Base-by-base conservation (phyloP, 2,113 vertebrate species). In the Platysternon megacephalum region DNA sequence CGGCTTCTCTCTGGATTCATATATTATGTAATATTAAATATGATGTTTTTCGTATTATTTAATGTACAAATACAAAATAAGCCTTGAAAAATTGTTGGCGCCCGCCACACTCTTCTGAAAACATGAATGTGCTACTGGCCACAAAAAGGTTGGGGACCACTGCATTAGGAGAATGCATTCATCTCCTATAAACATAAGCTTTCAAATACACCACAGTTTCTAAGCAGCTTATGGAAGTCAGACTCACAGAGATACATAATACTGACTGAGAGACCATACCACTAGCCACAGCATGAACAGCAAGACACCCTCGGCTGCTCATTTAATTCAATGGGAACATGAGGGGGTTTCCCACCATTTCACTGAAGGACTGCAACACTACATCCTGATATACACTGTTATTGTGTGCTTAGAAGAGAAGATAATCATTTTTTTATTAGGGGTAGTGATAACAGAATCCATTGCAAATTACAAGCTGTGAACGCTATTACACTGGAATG, bases 381-480 rank as follows among this genome's bases (percentile, higher is more conserved):
- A 19, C 74, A 61, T 72, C 72, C 87, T 86, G 21, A 9, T 52
- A n/a, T 65, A 42, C 46, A 48, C 28, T 85, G 86, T 4, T 79
- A 49, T 72, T 56, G 61, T 61, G 51, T 1, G 1, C 29, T 87
- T 89, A 56, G 46, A 85, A 90, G 26, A 94, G 32, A 82, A 39
- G 11, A 87, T 56, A 12, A 42, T 19, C 1, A 21, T 55, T 95
- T 79, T 79, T 87, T 88, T 87, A 49, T 61, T 82, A 65, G 81
- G 46, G 72, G 35, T 21, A 85, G 44, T 12, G 3, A 48, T 2
- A 80, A 48, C 55, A 93, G 76, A 74, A 84, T 51, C 85, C 79
- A 22, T 58, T 19, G 17, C 74, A 93, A 88, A 84, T 52, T 92
- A 58, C 65, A 85, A 92, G 84, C 93, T 92, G 93, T 79, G 82